These are phyloP conservation scores for Hydrophis major DNA, from an alignment of 2,797 vertebrate species.

Conservation along the genomic window DNA sequence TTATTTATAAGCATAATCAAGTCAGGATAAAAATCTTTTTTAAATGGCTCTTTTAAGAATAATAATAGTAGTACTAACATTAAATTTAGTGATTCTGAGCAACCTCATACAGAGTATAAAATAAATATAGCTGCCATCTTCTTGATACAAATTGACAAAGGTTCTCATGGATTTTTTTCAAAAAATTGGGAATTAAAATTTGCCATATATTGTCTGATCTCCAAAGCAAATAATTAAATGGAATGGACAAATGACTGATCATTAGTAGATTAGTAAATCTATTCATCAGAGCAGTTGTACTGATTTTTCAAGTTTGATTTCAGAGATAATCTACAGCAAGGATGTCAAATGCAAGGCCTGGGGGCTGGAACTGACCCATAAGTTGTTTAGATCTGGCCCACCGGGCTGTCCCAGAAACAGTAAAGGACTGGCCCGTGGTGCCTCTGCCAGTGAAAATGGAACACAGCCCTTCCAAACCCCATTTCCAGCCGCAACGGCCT, in stretches of 20 bases:
- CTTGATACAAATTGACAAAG: not conserved
- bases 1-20: not conserved
- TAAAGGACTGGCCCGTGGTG: too few relatives aligned
- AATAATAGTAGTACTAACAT: not conserved
- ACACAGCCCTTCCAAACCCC: too few relatives aligned
- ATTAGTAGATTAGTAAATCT: not conserved
- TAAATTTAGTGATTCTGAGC: not conserved
- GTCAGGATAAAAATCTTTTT: not conserved
- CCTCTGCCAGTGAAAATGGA: too few relatives aligned
- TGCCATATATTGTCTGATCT: not conserved
- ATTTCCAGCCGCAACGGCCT: too few relatives aligned
- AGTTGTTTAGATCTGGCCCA: too few relatives aligned
- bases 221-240: not conserved
- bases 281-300: not conserved
- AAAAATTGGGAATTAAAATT: not conserved
- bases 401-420: too few relatives aligned
- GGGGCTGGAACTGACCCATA: too few relatives aligned
- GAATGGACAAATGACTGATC: not conserved
- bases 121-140: not conserved
- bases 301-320: not conserved
- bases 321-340: not conserved
- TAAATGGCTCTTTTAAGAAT: not conserved
- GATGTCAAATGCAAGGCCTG: too few relatives aligned
- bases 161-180: not conserved
- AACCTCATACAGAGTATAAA: not conserved